phyloP scores from a whole-genome alignment of 2,113 vertebrate genomes.

The Pluvialis apricaria region DNA sequence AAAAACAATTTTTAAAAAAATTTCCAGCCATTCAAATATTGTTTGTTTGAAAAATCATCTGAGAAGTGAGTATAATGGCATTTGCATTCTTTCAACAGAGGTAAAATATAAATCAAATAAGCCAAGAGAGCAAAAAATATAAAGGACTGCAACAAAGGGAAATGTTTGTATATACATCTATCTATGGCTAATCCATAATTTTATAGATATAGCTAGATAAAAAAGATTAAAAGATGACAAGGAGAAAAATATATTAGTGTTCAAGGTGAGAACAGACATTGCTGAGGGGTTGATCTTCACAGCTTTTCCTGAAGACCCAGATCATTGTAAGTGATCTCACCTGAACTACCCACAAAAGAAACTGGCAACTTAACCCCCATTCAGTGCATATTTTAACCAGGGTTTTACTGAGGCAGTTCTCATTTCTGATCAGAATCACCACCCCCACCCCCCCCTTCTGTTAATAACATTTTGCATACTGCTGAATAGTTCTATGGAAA shows the following conservation, averaged over 20 bases:
- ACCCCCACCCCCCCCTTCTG: neutral
- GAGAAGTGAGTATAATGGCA: neutral
- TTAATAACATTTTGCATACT: neutral
- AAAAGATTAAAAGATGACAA: neutral
- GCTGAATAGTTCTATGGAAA: neutral
- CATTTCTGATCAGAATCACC: neutral
- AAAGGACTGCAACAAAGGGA: fast-evolving
- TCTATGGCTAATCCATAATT: neutral
- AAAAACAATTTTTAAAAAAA: neutral
- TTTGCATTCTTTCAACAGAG: neutral
- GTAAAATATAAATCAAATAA: neutral
- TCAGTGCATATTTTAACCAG: neutral
- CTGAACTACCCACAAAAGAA: neutral
- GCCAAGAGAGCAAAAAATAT: neutral
- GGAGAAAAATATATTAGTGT: neutral
- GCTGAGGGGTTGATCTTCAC: neutral
- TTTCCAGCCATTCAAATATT: neutral
- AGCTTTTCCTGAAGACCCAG: neutral
- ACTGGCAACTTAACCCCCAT: neutral
- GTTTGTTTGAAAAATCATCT: neutral
- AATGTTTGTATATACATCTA: neutral
- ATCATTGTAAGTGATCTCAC: neutral
- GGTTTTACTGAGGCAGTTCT: neutral
- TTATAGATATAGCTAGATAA: neutral
- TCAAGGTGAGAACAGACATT: neutral